A percentile compares a stretch with the other conserved stretches of the same genome.
Conservation (phyloP, 2,113 vertebrate genomes). For the Kryptolebias marmoratus region DNA sequence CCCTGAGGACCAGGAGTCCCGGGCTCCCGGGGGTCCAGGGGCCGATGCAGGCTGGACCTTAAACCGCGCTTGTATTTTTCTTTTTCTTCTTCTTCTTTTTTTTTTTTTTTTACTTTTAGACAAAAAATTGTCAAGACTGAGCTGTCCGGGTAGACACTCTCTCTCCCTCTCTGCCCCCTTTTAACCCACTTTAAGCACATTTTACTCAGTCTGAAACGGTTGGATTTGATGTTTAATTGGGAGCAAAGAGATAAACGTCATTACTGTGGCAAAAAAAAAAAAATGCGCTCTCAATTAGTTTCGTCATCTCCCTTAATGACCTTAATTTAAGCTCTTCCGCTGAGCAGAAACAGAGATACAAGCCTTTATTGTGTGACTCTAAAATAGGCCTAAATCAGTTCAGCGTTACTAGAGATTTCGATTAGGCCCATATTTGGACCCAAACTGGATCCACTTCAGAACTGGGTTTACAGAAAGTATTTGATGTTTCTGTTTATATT, state of each 20-base stretch:
- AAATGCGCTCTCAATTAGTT: too few species aligned
- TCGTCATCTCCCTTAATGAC: constrained; percentile 2
- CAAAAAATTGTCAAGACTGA: constrained; percentile 68
- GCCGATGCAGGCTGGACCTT: constrained; percentile 48
- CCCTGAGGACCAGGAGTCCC: constrained; percentile 71
- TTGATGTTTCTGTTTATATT: neutral
- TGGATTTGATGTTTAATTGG: too few species aligned
- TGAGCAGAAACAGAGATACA: neutral
- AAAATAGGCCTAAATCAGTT: constrained; percentile 5
- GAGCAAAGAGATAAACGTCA: too few species aligned
- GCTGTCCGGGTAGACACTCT: constrained; percentile 52
- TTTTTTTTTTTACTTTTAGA: constrained; percentile 38
- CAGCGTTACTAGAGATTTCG: constrained; percentile 11
- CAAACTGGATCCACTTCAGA: neutral
- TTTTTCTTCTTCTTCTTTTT: too few species aligned
- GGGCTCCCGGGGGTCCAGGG: constrained; percentile 1
- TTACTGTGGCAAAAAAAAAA: too few species aligned
- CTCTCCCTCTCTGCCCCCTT: neutral
- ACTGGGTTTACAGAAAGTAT: neutral
- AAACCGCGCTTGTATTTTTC: constrained; percentile 47
- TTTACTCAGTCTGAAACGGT: too few species aligned
- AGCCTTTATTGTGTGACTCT: neutral
- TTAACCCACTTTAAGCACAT: neutral
- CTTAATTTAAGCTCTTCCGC: constrained; percentile 12
- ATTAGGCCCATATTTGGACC: constrained; percentile 15